Conservation (phyloP, 2,888 invertebrate species). For the Hydropsyche betteni region DNA sequence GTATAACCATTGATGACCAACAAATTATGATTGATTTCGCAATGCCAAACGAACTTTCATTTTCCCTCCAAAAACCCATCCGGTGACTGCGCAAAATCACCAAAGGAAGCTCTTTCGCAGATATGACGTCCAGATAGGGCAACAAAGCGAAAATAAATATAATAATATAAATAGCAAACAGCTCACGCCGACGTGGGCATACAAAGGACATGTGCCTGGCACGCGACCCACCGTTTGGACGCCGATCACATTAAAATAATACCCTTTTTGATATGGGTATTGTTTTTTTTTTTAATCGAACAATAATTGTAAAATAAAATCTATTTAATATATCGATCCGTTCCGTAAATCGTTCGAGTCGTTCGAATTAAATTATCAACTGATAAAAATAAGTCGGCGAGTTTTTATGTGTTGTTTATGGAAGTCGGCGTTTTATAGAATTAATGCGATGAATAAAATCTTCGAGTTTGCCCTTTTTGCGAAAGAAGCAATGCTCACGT, state of each 20-base stretch:
- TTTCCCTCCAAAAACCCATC: constrained; percentile 28
- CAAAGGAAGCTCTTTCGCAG: constrained; percentile 32
- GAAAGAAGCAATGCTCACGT: no score
- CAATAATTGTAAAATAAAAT: no score
- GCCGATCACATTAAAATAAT: background rate
- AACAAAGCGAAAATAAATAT: constrained; percentile 50
- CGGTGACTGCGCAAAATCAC: constrained; percentile 49
- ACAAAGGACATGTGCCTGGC: constrained; percentile 42
- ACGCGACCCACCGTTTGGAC: constrained; percentile 40
- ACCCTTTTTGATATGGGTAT: no score
- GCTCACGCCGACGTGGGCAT: constrained; percentile 47
- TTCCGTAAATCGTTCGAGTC: no score
- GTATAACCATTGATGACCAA: background rate
- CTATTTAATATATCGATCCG: no score
- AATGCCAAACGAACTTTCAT: background rate
- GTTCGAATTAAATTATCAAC: no score
- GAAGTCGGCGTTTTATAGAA: no score
- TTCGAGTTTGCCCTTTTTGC: no score
- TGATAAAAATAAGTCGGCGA: no score
- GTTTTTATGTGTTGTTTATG: no score
- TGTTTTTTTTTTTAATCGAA: no score
- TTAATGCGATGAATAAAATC: no score
- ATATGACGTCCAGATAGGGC: constrained; percentile 12
- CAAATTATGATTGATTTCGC: constrained; percentile 27
- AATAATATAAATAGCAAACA: constrained; percentile 49